Evolutionary conservation across 2,797 vertebrate species (phyloP).

Genomic region (Alectoris magna): DNA sequence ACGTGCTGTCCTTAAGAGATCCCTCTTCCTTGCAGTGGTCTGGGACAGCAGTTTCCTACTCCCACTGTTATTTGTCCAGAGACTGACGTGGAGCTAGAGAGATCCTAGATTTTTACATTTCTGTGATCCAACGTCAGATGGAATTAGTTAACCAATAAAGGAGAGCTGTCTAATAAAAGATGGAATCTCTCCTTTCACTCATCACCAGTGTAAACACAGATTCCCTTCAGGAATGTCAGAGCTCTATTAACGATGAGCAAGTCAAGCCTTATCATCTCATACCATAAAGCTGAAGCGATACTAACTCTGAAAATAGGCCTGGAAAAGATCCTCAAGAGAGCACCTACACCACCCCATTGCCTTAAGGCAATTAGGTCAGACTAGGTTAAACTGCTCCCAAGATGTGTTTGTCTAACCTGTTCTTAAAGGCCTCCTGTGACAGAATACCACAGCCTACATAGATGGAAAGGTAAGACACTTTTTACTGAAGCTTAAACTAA

Average conservation of each 20-base stretch:
- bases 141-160: not conserved
- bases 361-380: constrained; percentile 18
- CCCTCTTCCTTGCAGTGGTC: not conserved
- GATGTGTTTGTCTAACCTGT: constrained; percentile 9
- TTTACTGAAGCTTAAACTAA: not conserved
- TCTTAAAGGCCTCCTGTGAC: not conserved
- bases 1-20: not conserved
- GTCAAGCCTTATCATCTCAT: not conserved
- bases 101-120: not conserved
- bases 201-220: not conserved
- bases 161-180: not conserved
- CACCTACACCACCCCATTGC: not conserved
- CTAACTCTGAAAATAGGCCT: not conserved
- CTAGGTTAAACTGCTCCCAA: constrained; percentile 4
- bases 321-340: not conserved
- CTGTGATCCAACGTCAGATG: not conserved
- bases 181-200: not conserved
- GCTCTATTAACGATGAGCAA: not conserved
- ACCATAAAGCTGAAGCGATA: not conserved
- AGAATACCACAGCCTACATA: not conserved
- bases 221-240: not conserved
- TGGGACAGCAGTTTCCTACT: not conserved
- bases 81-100: not conserved
- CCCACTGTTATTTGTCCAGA: not conserved
- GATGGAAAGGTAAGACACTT: not conserved